Conservation (phyloP, 35 echinoderm and acorn worm species). For the Stichopus chloronotus region DNA sequence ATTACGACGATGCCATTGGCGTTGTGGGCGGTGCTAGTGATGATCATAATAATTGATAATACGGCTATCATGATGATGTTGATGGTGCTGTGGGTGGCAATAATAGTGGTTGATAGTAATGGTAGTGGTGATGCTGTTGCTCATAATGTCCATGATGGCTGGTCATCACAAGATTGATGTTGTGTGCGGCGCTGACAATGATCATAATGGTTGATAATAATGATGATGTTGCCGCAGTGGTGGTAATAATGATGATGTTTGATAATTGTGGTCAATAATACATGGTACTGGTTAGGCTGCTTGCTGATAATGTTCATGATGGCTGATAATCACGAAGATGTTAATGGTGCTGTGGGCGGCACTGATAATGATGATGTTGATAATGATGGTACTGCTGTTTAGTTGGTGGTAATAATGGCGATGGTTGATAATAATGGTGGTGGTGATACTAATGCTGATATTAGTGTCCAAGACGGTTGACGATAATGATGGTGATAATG, state of each 20-base stretch:
- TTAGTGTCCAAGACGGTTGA: no score
- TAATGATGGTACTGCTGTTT: no score
- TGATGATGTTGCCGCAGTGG: background rate
- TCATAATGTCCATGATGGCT: background rate
- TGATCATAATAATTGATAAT: background rate
- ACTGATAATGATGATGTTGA: background rate
- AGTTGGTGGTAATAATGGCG: no score
- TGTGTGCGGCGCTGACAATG: background rate
- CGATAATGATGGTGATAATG: no score
- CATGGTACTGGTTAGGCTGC: background rate
- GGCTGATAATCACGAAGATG: background rate
- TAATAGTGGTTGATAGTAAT: background rate
- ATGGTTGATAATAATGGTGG: no score
- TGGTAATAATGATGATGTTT: background rate
- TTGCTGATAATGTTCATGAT: no score
- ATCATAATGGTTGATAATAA: background rate
- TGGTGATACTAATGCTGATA: no score
- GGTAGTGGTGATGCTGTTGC: background rate
- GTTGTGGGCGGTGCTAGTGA: background rate
- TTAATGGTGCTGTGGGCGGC: background rate
- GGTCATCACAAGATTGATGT: background rate
- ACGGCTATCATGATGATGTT: background rate
- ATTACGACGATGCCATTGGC: background rate
- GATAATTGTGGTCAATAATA: background rate
- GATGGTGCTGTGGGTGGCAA: background rate